Percentiles rank a stretch among this genome's conserved stretches.
These are phyloP conservation scores for Bhutanitis thaidina DNA, from an alignment of 2,888 invertebrate genomes.

Conservation along the genomic window DNA sequence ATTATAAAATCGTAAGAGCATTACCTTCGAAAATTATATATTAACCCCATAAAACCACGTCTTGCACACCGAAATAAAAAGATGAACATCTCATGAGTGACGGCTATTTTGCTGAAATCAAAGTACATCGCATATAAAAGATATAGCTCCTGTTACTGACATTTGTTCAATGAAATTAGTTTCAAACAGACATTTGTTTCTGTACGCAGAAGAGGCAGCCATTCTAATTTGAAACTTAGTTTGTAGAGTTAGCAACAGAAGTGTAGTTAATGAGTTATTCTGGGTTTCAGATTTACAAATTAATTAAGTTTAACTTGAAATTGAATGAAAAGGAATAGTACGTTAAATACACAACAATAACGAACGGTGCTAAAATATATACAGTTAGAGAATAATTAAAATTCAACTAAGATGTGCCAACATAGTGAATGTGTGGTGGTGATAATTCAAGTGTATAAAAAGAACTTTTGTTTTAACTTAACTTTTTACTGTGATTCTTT, in stretches of 20 bases:
- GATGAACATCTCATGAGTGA: not conserved
- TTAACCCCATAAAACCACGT: not conserved
- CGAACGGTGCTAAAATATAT: too few species aligned
- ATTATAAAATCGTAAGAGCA: not conserved
- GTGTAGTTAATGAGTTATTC: not conserved
- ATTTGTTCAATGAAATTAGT: too few species aligned
- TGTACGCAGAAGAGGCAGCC: not conserved
- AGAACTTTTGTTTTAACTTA: too few species aligned
- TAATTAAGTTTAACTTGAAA: not conserved
- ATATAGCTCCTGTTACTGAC: too few species aligned
- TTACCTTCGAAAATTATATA: constrained; percentile 5
- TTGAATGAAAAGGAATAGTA: not conserved
- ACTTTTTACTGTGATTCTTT: too few species aligned
- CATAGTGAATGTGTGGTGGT: too few species aligned
- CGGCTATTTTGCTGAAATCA: not conserved
- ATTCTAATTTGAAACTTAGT: constrained; percentile 2
- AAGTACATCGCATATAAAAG: not conserved
- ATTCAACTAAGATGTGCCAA: too few species aligned
- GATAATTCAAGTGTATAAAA: too few species aligned
- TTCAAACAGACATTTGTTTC: too few species aligned
- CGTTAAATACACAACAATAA: too few species aligned
- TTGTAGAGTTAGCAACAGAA: not conserved
- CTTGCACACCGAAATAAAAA: not conserved
- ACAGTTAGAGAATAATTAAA: too few species aligned
- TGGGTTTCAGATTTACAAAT: not conserved